Conservation (phyloP, 64 coral and sea anemone species). For the Actinia tenebrosa region DNA sequence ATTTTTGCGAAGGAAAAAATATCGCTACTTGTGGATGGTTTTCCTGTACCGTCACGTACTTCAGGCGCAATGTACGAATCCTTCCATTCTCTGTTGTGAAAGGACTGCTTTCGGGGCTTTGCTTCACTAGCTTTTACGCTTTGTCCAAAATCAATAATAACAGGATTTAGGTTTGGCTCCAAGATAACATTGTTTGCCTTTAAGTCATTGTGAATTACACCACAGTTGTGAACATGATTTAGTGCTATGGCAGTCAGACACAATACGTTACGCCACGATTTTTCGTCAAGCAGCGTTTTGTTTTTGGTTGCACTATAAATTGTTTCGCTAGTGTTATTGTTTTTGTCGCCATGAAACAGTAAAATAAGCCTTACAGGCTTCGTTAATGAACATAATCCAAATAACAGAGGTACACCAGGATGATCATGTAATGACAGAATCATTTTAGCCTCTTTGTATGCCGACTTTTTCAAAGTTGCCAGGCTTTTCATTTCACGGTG, state of each 20-base stretch:
- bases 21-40: slow-evolving; percentile 28
- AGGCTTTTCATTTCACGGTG: too few relatives aligned
- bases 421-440: too few relatives aligned
- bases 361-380: too few relatives aligned
- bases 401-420: too few relatives aligned
- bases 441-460: too few relatives aligned
- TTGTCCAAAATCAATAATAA: slow-evolving; percentile 47
- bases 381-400: too few relatives aligned
- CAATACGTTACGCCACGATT: slow-evolving; percentile 28
- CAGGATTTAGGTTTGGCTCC: slow-evolving; percentile 24
- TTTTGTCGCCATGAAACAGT: too few relatives aligned
- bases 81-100: not conserved
- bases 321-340: too few relatives aligned
- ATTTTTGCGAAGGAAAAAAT: slow-evolving; percentile 34
- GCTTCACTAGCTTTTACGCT: slow-evolving; percentile 28
- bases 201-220: slow-evolving; percentile 35
- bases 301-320: too few relatives aligned
- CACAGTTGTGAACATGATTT: slow-evolving; percentile 23
- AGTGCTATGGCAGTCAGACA: slow-evolving; percentile 13
- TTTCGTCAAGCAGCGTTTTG: too few relatives aligned
- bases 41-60: slow-evolving; percentile 14
- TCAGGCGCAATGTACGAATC: slow-evolving; percentile 52
- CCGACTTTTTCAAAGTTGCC: too few relatives aligned
- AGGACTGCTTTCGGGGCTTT: not conserved
- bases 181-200: slow-evolving; percentile 42